Evolutionary conservation across 2,113 vertebrate genomes (phyloP).

Genomic region (Uropsilus gracilis): DNA sequence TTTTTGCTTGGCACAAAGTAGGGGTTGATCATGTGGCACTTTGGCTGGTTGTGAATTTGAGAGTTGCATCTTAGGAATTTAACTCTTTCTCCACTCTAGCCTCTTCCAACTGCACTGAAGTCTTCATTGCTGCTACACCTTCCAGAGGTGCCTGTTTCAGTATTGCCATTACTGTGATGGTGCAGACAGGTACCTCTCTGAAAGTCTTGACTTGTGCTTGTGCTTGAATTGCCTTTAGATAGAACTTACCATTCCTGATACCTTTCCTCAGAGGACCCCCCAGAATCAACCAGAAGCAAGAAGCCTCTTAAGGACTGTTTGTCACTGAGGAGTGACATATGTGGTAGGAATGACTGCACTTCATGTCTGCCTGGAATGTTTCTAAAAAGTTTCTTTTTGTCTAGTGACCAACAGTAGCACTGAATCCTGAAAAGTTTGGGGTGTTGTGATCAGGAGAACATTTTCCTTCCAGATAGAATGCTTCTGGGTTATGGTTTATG

Average conservation of each 20-base stretch:
- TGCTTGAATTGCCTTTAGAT: not conserved
- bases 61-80: slow-evolving; percentile 13
- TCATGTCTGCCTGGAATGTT: not conserved
- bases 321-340: not conserved
- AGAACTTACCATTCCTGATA: not conserved
- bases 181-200: not conserved
- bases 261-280: not conserved
- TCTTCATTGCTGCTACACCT: not conserved
- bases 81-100: not conserved
- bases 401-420: not conserved
- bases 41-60: slow-evolving; percentile 65
- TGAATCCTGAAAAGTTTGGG: not conserved
- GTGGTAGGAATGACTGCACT: not conserved
- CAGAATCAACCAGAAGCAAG: not conserved
- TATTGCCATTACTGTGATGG: not conserved
- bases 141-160: not conserved
- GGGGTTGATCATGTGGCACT: slow-evolving; percentile 54
- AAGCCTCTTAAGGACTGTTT: not conserved
- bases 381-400: not conserved
- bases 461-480: not conserved
- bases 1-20: slow-evolving; percentile 58
- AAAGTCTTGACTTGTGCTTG: not conserved
- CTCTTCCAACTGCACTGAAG: not conserved
- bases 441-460: not conserved
- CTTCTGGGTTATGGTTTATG: not conserved